Evolutionary conservation across 1,140 invertebrate species (phyloP).

Genomic region (Portunus trituberculatus): DNA sequence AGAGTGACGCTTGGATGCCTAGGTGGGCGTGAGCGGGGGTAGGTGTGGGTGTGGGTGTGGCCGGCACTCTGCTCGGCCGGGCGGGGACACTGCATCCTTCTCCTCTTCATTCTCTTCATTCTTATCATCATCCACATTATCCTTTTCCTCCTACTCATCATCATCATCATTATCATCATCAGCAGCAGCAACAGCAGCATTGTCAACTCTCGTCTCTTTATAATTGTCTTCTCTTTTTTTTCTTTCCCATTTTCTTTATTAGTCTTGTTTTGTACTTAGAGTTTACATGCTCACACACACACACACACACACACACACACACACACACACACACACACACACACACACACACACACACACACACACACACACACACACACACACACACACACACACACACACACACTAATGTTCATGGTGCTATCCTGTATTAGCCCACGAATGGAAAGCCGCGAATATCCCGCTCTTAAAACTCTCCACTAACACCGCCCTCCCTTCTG

Average conservation of each 20-base stretch:
- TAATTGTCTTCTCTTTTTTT: not conserved
- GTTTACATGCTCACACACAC: not conserved
- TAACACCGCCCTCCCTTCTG: not conserved
- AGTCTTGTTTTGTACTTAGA: not conserved
- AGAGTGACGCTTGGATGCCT: not conserved
- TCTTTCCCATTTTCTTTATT: not conserved
- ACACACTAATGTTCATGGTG: constrained; percentile 1
- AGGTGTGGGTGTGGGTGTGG: not conserved
- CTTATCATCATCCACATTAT: too few relatives aligned
- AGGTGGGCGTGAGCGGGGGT: not conserved
- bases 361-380: constrained; percentile 6
- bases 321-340: not conserved
- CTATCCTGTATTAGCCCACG: not conserved
- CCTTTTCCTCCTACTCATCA: too few relatives aligned
- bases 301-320: not conserved
- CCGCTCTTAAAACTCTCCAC: not conserved
- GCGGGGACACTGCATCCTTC: too few relatives aligned
- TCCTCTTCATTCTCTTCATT: too few relatives aligned
- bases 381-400: constrained; percentile 16
- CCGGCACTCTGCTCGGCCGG: too few relatives aligned
- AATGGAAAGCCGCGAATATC: not conserved
- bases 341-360: not conserved
- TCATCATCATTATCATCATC: too few relatives aligned
- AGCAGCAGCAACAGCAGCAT: not conserved
- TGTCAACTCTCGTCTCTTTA: not conserved